Base-by-base conservation (phyloP, 2,888 invertebrate species). In the Luperina nickerlii region DNA sequence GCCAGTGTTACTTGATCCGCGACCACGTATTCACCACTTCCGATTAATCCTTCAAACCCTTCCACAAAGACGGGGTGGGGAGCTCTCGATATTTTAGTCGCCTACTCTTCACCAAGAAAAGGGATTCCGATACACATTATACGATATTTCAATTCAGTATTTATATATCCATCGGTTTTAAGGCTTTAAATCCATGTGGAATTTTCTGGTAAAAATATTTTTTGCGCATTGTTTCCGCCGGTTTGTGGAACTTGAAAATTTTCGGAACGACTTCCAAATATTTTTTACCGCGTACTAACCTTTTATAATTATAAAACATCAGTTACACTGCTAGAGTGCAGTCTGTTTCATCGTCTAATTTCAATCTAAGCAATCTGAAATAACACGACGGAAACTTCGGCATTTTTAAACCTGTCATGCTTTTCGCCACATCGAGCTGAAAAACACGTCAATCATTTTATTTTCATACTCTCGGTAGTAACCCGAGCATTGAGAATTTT, bases 61-160 rank as follows among this genome's bases (percentile, higher is more conserved):
- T 60, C 57, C 0, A 11, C 8, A 27, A 32, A 70, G 79, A 84
- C 87, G 80, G 86, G 87, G 65, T 81, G 62, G 86, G 89, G 45
- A 89, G 94, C 18, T 91, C 94, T 83, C 24, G 6, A 13, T 72
- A 83, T 65, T 80, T 80, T 93, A 93, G 96, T 81, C 90, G 82
- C 85, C 90, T 92, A 89, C 87, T 91, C 90, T 93, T 91, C 92
- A 92, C 92, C 89, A 89, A 88, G 92, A 91, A 91, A 92, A 92
- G 91, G 92, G 94, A 95, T 95, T 95, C 92, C 94, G 94, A 95
- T 95, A 95, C 94, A 94, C 92, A 95, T 95, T 96, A 95, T 94
- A 90, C 93, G 94, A 94, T 96, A 95, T 96, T 96, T 96, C 95
- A 95, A 96, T 95, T 93, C 94, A 88, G 94, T 95, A 95, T 96